Percentiles rank a stretch among this genome's conserved stretches.
These are phyloP conservation scores for Lynx canadensis DNA, from an alignment of 2,113 vertebrate genomes.

Conservation along the genomic window DNA sequence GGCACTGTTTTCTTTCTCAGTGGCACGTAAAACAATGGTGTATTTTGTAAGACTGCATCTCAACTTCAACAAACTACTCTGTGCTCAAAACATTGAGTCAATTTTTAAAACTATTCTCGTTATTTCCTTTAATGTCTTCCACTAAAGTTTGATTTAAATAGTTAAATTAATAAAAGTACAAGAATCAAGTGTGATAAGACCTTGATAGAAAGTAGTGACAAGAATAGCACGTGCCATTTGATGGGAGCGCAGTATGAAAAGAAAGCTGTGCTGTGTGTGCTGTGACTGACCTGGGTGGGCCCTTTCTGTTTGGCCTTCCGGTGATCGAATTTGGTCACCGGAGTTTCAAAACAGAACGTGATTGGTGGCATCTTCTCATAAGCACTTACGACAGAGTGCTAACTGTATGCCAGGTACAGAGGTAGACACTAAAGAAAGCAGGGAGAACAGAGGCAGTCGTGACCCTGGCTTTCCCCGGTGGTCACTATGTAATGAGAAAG, in stretches of 20 bases:
- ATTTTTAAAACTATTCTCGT: not conserved
- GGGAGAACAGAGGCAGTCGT: not conserved
- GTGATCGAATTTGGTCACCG: not conserved
- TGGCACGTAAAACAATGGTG: not conserved
- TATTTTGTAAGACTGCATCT: not conserved
- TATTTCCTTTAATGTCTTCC: not conserved
- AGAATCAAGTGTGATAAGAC: not conserved
- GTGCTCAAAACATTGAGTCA: not conserved
- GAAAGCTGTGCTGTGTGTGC: not conserved
- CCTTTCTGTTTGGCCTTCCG: not conserved
- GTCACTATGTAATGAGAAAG: not conserved
- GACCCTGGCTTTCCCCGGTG: not conserved
- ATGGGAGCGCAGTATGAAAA: not conserved
- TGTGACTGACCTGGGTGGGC: not conserved
- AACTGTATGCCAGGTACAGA: not conserved
- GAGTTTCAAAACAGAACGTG: not conserved
- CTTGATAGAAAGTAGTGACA: not conserved
- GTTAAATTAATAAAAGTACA: conserved; percentile 27
- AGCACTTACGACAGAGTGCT: not conserved
- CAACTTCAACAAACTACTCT: not conserved
- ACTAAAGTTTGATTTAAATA: conserved; percentile 22
- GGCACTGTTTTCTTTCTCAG: not conserved
- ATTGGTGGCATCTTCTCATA: not conserved
- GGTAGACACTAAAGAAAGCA: not conserved
- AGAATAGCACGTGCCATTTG: not conserved